A percentile compares a stretch with the other conserved stretches of the same genome.
These are phyloP conservation scores for Empidonax alnorum DNA, from an alignment of 2,113 vertebrate species.

Conservation along the genomic window DNA sequence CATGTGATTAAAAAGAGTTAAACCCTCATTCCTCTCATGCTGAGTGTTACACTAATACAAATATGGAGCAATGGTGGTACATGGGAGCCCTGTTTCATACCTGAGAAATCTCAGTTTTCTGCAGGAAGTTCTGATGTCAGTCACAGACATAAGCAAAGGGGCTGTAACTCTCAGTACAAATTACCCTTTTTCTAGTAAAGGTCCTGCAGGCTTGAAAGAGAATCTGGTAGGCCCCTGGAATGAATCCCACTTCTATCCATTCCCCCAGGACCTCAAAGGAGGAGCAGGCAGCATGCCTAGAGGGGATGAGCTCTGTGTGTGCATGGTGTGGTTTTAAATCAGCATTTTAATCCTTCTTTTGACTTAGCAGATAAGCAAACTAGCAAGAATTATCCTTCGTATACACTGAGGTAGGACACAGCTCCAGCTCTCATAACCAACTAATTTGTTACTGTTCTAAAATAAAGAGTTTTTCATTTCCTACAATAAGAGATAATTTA, in stretches of 20 bases:
- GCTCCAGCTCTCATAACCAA: not conserved
- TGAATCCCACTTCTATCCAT: not conserved
- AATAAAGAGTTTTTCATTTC: not conserved
- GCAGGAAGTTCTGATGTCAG: not conserved
- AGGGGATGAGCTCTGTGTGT: not conserved
- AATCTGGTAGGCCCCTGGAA: not conserved
- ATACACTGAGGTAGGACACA: not conserved
- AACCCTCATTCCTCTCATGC: not conserved
- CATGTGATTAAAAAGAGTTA: not conserved
- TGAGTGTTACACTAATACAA: not conserved
- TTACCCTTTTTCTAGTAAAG: not conserved
- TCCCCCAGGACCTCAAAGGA: not conserved
- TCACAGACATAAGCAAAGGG: not conserved
- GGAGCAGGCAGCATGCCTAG: constrained; percentile 6
- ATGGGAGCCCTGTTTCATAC: not conserved
- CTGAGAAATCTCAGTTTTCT: not conserved
- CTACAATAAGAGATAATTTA: not conserved
- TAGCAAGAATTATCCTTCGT: not conserved
- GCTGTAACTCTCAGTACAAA: not conserved
- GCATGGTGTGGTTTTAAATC: constrained; percentile 20
- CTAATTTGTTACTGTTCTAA: not conserved
- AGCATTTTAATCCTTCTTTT: constrained; percentile 15
- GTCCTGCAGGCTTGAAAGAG: not conserved
- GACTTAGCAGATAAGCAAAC: not conserved
- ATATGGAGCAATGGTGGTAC: not conserved